phyloP scores from a whole-genome alignment of 2,113 vertebrate species.

The Acanthisitta chloris region DNA sequence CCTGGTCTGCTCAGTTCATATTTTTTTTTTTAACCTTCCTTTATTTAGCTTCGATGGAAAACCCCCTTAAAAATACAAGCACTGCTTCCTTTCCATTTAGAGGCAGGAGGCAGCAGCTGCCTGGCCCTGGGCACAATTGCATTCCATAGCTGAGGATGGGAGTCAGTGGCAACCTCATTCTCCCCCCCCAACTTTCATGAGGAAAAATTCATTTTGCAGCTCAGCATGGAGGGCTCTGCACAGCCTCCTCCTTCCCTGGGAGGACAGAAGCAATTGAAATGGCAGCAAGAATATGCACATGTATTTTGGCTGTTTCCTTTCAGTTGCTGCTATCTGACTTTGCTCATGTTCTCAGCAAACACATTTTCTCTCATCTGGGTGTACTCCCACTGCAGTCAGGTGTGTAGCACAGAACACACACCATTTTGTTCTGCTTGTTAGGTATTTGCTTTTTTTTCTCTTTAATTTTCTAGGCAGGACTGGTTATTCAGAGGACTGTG shows the following conservation, averaged over 20 bases:
- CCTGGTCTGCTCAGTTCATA: not conserved
- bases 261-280: not conserved
- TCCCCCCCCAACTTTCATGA: not conserved
- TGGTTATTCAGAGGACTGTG: not conserved
- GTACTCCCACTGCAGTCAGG: not conserved
- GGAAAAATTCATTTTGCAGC: slow-evolving; percentile 25
- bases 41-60: slow-evolving; percentile 43
- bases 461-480: not conserved
- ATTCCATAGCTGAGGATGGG: not conserved
- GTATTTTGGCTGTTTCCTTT: not conserved
- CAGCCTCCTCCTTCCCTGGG: not conserved
- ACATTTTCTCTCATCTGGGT: not conserved
- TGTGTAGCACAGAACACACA: not conserved
- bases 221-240: not conserved
- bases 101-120: slow-evolving; percentile 50
- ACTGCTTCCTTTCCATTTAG: not conserved
- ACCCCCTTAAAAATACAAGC: slow-evolving; percentile 14
- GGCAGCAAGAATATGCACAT: not conserved
- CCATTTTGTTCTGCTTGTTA: not conserved
- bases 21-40: not conserved
- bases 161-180: not conserved
- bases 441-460: not conserved
- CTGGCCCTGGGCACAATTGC: slow-evolving; percentile 42
- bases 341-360: not conserved
- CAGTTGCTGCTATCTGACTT: not conserved